Conservation (phyloP, 2,113 vertebrate species). For the Amphilophus citrinellus region DNA sequence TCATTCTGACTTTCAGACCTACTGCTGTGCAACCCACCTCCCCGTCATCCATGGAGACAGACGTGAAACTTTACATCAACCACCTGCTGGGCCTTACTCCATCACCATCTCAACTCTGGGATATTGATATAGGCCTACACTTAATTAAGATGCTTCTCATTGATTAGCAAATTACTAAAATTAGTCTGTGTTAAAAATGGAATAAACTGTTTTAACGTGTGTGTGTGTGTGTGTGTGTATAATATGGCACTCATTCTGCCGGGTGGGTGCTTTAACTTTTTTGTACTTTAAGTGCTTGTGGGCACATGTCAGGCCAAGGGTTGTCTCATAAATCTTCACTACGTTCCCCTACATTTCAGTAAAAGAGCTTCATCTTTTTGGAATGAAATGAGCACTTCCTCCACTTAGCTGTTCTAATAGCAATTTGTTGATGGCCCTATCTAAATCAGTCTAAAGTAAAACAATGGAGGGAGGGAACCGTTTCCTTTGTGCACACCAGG, state of each 20-base stretch:
- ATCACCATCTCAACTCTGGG: background rate
- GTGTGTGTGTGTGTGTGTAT: background rate
- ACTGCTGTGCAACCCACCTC: background rate
- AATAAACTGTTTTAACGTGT: background rate
- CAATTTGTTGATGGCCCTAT: slow-evolving; percentile 13
- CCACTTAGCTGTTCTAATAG: background rate
- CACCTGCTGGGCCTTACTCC: slow-evolving; percentile 9
- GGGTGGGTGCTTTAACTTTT: background rate
- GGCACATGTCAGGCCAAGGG: background rate
- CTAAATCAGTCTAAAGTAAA: slow-evolving; percentile 21
- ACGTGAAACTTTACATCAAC: slow-evolving; percentile 11
- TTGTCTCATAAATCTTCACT: background rate
- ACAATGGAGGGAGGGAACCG: slow-evolving; percentile 61
- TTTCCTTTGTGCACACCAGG: slow-evolving; percentile 56
- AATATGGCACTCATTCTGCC: background rate
- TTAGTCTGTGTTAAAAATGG: background rate
- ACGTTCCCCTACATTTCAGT: background rate
- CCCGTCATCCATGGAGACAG: background rate
- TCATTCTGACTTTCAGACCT: background rate
- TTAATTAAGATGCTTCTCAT: background rate
- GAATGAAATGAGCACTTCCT: background rate
- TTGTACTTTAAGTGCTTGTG: background rate
- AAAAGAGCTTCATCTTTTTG: background rate
- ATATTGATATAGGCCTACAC: background rate
- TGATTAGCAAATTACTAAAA: slow-evolving; percentile 8